These are phyloP conservation scores for Motacilla tschutschensis DNA, from an alignment of 2,113 vertebrate species.

Conservation along the genomic window DNA sequence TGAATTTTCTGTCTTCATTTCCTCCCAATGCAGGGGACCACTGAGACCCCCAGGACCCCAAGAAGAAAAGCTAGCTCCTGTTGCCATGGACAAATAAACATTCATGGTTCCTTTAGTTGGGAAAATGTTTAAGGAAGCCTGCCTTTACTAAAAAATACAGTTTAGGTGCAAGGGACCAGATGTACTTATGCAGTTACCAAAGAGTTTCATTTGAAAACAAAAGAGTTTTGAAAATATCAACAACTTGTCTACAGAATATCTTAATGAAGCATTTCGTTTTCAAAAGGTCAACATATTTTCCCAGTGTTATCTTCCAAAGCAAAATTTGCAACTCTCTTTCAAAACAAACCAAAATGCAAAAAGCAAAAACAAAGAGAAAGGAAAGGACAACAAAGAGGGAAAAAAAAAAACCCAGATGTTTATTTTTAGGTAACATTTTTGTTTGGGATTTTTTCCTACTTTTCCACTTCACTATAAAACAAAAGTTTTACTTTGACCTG, in stretches of 20 bases:
- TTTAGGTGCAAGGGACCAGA: background rate
- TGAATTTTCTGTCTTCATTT: background rate
- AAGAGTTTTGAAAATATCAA: conserved; percentile 4
- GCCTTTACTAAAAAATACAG: background rate
- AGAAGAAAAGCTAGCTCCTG: background rate
- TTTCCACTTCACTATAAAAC: background rate
- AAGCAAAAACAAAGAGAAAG: background rate
- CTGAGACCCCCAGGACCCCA: background rate
- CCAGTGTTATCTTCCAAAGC: background rate
- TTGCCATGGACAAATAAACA: background rate
- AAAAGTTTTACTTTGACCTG: background rate
- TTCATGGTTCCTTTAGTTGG: background rate
- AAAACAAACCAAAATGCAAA: background rate
- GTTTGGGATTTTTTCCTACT: fast-evolving
- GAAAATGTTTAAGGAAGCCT: background rate
- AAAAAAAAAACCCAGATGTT: background rate
- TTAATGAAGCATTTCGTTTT: background rate
- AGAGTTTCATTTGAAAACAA: background rate
- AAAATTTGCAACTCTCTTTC: background rate
- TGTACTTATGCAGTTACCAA: background rate
- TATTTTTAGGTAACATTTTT: background rate
- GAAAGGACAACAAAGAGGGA: background rate
- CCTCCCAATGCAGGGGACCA: background rate
- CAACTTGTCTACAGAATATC: background rate
- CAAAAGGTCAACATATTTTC: conserved; percentile 15